Conservation (phyloP, 2,888 invertebrate species). For the Podabrus alpinus region DNA sequence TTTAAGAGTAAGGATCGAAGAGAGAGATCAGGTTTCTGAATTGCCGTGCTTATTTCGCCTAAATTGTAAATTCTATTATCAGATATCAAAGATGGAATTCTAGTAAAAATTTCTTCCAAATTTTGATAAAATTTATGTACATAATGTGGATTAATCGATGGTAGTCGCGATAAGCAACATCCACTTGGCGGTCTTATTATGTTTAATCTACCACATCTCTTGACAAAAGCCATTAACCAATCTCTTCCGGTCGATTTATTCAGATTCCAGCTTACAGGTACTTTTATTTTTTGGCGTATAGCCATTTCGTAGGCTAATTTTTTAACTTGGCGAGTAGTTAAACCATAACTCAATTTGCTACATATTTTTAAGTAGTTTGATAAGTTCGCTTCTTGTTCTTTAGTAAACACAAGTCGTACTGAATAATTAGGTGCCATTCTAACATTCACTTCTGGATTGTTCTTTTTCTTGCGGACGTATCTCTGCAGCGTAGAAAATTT, state of each 20-base stretch:
- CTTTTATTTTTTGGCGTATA: not conserved
- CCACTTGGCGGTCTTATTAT: not conserved
- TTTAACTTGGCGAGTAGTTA: not conserved
- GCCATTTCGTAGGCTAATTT: not conserved
- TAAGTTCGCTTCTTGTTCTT: not conserved
- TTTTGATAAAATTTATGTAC: not conserved
- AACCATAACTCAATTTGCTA: not conserved
- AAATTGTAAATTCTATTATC: not conserved
- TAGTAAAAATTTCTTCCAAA: not conserved
- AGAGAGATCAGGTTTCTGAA: not conserved
- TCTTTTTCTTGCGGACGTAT: not conserved
- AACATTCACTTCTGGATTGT: not conserved
- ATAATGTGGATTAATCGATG: not conserved
- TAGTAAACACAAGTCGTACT: not conserved
- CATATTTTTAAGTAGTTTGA: not conserved
- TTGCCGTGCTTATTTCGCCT: not conserved
- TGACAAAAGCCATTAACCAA: not conserved
- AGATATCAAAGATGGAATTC: not conserved
- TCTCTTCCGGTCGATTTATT: not conserved
- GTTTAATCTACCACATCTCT: not conserved
- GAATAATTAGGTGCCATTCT: not conserved
- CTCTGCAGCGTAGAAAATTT: not conserved
- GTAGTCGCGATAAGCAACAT: not conserved
- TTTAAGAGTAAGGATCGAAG: too few relatives aligned
- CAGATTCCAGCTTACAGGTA: not conserved